Base-by-base conservation (phyloP, 2,888 invertebrate species). In the Helobdella robusta region DNA sequence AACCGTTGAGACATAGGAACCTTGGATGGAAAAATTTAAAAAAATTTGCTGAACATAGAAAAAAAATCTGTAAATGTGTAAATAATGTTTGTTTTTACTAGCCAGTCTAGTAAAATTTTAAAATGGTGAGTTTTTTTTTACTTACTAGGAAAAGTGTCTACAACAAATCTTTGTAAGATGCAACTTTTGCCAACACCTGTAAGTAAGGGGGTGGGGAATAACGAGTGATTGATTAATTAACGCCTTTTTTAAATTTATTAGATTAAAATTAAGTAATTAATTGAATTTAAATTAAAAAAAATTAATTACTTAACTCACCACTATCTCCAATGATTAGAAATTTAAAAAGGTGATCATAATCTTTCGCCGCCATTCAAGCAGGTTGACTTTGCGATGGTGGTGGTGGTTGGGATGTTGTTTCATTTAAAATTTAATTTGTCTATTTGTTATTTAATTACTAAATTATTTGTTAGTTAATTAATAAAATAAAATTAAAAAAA, bases 261-360 rank as follows among this genome's bases (percentile, higher is more conserved):
- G 58, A 58, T 58, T 32, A 28, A 58, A 58, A 15, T 58, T 58
- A 20, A 58, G 58, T 20, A 58, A 35, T 5, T 32, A 28, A 28
- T 35, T 58, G 58, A 34, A 35, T 20, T 58, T 58, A 23, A 32
- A n/a, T n/a, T n/a, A n/a, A n/a, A 32, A 62, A 50, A 28, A 62
- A 25, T 28, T 15, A 61, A 32, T 32, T 46, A 20, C 11, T 34
- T 25, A 32, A 73, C 80, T 76, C 85, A 95, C 95, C 97, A 84
- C 94, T 94, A 84, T 98, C 97, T 77, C 97, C 98, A 81, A 98
- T 97, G 80, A 98, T 97, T 79, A 98, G 86, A 80, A 98, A 84
- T 85, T 98, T 98, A 83, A 98, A 98, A 81, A 98, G 86, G 84
- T 97, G 94, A 84, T 98, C 97, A 84, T 97, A 98, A 82, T 97